These are phyloP conservation scores for Chouioia cunea DNA, from an alignment of 2,888 invertebrate genomes.

Conservation along the genomic window DNA sequence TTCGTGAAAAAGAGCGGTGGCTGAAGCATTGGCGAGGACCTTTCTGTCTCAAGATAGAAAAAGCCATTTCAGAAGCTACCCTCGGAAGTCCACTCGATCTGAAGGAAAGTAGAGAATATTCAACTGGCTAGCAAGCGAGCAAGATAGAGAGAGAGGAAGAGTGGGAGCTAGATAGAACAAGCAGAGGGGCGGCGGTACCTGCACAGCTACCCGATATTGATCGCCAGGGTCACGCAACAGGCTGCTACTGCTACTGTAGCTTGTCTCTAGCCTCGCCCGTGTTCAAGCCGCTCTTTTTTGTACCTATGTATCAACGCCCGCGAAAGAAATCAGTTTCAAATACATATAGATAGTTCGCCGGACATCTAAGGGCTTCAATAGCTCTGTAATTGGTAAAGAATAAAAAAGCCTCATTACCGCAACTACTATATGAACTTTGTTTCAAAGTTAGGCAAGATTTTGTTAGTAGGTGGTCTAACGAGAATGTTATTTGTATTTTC, in stretches of 20 bases:
- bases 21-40: background rate
- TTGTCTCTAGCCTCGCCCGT: slow-evolving; percentile 45
- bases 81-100: background rate
- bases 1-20: background rate
- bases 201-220: slow-evolving; percentile 58
- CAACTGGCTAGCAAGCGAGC: too few relatives aligned
- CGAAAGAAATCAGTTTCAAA: background rate
- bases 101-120: too few relatives aligned
- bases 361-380: slow-evolving; percentile 30
- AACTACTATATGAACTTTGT: too few relatives aligned
- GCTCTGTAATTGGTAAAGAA: slow-evolving; percentile 29
- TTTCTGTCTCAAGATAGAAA: background rate
- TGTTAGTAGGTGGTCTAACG: too few relatives aligned
- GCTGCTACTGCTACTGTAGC: slow-evolving; percentile 54
- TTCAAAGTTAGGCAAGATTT: too few relatives aligned
- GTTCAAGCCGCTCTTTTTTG: background rate
- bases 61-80: background rate
- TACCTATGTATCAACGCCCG: background rate
- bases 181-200: background rate
- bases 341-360: too few relatives aligned
- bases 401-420: too few relatives aligned
- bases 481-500: too few relatives aligned
- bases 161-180: too few relatives aligned
- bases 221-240: slow-evolving; percentile 64
- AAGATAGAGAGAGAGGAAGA: background rate